Evolutionary conservation across 2,797 vertebrate genomes (phyloP).

Genomic region (Agapornis canus): DNA sequence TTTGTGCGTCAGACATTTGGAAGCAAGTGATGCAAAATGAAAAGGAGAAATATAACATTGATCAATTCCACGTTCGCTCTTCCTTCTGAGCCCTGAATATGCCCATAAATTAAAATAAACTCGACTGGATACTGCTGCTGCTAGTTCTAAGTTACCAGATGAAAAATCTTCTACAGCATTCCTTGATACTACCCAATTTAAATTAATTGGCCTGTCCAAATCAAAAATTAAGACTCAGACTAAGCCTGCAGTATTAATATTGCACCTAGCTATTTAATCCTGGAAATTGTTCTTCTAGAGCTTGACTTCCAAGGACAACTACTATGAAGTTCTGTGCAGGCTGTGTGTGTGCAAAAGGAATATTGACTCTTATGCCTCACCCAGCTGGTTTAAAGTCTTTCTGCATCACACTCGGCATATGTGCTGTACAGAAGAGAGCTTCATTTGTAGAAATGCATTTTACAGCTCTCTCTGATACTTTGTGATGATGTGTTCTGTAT

Average conservation of each 20-base stretch:
- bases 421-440: background rate
- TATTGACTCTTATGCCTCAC: background rate
- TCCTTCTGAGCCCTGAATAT: background rate
- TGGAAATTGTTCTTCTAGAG: conserved; percentile 21
- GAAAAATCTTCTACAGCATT: conserved; percentile 37
- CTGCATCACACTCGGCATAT: background rate
- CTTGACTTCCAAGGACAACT: background rate
- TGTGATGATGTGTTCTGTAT: background rate
- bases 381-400: background rate
- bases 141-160: conserved; percentile 47
- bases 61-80: background rate
- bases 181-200: conserved; percentile 43
- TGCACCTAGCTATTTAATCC: background rate
- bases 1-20: background rate
- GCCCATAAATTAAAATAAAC: conserved; percentile 43
- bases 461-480: background rate
- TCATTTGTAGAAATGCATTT: background rate
- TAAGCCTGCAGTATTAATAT: background rate
- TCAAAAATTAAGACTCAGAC: conserved; percentile 38
- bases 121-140: background rate
- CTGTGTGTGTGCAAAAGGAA: background rate
- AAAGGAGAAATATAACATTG: background rate
- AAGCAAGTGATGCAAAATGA: background rate
- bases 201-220: conserved; percentile 63
- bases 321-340: background rate